Evolutionary conservation across 2,113 vertebrate genomes (phyloP).

Genomic region (Oncorhynchus mykiss): DNA sequence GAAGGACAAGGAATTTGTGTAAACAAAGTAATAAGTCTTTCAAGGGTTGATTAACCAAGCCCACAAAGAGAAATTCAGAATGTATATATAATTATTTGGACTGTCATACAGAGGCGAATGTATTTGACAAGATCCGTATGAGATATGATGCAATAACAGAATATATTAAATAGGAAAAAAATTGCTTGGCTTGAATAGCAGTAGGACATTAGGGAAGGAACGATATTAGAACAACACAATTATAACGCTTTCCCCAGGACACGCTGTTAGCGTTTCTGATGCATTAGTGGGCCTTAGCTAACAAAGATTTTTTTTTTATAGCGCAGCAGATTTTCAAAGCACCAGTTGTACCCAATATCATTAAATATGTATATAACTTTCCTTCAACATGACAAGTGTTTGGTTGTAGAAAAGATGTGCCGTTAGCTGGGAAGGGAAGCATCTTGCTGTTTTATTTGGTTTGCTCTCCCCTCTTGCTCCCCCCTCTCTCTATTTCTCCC

Average conservation of each 20-base stretch:
- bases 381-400: conserved; percentile 87
- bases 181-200: conserved; percentile 87
- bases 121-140: conserved; percentile 85
- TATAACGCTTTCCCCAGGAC: conserved; percentile 86
- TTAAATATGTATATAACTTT: conserved; percentile 98
- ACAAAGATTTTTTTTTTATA: conserved; percentile 93
- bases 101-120: conserved; percentile 84
- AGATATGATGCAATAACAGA: conserved; percentile 64
- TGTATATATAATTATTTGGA: conserved; percentile 88
- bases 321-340: conserved; percentile 96
- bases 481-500: neutral
- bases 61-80: conserved; percentile 84
- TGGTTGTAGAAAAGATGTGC: conserved; percentile 87
- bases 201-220: conserved; percentile 88
- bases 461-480: conserved; percentile 4
- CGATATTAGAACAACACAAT: conserved; percentile 91
- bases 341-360: conserved; percentile 88
- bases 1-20: conserved; percentile 67
- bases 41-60: conserved; percentile 87
- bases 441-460: conserved; percentile 75
- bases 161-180: conserved; percentile 57
- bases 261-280: conserved; percentile 87
- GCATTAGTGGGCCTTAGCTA: conserved; percentile 91
- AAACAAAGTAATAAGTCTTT: conserved; percentile 76
- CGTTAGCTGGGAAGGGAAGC: conserved; percentile 76